Conservation (phyloP, 1,140 invertebrate genomes). For the Pseudachorutes palmiensis region DNA sequence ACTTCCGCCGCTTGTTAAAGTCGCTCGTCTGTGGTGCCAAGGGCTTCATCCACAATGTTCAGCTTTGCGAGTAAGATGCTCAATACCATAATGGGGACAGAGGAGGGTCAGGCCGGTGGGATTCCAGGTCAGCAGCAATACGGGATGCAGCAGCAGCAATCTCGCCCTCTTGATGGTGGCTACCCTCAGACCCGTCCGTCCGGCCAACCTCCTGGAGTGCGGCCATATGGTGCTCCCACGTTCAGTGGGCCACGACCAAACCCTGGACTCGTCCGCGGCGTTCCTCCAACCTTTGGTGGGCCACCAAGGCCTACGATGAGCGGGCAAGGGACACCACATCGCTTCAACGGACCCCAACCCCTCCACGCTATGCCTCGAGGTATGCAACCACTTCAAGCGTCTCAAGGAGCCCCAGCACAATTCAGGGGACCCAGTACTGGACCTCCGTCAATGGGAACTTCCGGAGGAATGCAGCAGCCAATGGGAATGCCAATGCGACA, state of each 20-base stretch:
- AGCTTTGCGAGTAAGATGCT: conserved; percentile 46
- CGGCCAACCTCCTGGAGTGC: conserved; percentile 28
- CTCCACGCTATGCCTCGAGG: conserved; percentile 22
- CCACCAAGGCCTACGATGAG: conserved; percentile 35
- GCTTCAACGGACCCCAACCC: conserved; percentile 34
- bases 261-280: conserved; percentile 25
- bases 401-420: conserved; percentile 7
- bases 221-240: conserved; percentile 32
- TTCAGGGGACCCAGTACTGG: background rate
- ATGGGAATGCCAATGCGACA: conserved; percentile 2
- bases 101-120: conserved; percentile 36
- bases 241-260: conserved; percentile 34
- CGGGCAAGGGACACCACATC: conserved; percentile 32
- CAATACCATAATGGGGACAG: conserved; percentile 45
- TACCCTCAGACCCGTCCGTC: conserved; percentile 29
- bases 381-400: background rate
- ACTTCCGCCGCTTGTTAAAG: too few species aligned
- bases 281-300: conserved; percentile 35
- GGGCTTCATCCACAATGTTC: too few species aligned
- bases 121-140: conserved; percentile 25
- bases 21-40: too few species aligned
- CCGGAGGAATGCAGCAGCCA: too few species aligned
- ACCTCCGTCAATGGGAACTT: background rate
- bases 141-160: conserved; percentile 31
- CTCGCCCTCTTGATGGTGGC: conserved; percentile 18